A percentile compares a stretch with the other conserved stretches of the same genome.
Conservation (phyloP, 2,888 invertebrate species). For the Tridacna crocea region DNA sequence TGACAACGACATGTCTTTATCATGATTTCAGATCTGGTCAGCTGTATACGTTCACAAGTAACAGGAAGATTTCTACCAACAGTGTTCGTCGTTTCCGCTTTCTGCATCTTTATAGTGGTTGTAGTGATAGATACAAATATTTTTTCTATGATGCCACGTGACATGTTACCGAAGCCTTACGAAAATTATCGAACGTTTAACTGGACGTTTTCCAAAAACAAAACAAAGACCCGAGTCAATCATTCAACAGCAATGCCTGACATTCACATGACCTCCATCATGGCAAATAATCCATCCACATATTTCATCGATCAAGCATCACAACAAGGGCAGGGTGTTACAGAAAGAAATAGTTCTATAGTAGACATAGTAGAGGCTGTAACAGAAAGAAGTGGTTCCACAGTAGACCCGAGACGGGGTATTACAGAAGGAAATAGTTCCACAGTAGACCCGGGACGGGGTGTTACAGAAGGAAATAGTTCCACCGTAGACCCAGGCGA, state of each 20-base stretch:
- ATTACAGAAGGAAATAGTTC: no score
- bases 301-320: background rate
- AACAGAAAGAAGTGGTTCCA: no score
- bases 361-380: no score
- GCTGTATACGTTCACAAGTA: background rate
- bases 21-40: background rate
- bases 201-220: background rate
- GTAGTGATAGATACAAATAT: background rate
- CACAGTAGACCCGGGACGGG: no score
- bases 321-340: background rate
- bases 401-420: no score
- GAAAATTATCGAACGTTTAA: background rate
- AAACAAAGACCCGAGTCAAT: background rate
- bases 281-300: background rate
- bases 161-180: background rate
- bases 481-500: no score
- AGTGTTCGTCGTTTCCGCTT: background rate
- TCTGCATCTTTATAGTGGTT: background rate
- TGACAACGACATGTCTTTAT: background rate
- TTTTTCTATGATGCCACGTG: background rate
- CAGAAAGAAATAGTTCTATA: no score
- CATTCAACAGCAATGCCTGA: background rate
- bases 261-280: background rate
- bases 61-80: no score
- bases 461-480: no score